Percentiles rank a stretch among this genome's conserved stretches.
Conservation (phyloP, 2,113 vertebrate species). For the Climacteris rufus region DNA sequence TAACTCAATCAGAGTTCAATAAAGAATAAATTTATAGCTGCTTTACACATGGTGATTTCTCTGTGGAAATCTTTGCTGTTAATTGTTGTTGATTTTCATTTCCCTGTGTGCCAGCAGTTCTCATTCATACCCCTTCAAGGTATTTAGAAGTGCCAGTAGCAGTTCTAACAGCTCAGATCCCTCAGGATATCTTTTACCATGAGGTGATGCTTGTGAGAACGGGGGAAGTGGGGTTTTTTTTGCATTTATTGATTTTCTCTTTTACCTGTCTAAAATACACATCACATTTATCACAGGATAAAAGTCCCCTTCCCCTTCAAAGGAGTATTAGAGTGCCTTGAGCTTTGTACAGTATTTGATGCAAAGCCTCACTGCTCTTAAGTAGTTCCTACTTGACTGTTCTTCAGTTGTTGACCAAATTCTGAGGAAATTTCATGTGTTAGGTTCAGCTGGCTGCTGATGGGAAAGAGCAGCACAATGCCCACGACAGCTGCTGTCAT, state of each 20-base stretch:
- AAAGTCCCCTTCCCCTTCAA: background rate
- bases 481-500: background rate
- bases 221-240: background rate
- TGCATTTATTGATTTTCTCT: background rate
- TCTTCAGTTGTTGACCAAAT: background rate
- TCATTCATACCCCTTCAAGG: background rate
- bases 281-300: background rate
- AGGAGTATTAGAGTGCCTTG: background rate
- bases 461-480: background rate
- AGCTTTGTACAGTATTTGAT: background rate
- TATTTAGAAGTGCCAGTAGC: background rate
- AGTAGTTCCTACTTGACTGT: background rate
- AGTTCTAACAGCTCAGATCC: background rate
- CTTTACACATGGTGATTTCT: background rate
- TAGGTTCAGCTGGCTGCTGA: background rate
- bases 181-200: background rate
- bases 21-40: background rate
- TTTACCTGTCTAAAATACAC: background rate
- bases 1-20: background rate
- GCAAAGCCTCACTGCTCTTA: background rate
- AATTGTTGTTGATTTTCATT: background rate
- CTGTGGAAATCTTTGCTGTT: background rate
- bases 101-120: background rate
- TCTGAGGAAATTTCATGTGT: background rate
- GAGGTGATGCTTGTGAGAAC: background rate